phyloP scores from a whole-genome alignment of 2,113 vertebrate genomes.

The Notechis scutatus region DNA sequence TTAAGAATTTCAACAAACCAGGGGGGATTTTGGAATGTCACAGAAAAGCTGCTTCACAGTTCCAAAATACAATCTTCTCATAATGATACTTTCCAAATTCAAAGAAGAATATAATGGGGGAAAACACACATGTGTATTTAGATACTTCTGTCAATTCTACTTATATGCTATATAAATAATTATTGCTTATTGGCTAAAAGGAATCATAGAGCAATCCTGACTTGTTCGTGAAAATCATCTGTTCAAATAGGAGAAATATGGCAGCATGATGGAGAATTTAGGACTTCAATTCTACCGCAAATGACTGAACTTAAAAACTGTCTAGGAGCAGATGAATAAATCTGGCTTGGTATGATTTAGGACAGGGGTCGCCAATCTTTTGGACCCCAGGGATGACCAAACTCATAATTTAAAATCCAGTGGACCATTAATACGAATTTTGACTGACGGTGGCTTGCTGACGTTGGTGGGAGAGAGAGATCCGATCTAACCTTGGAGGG shows the following conservation, averaged over 20 bases:
- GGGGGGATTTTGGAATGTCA: conserved; percentile 25
- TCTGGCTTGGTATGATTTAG: background rate
- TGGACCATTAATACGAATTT: too few relatives aligned
- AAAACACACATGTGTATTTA: background rate
- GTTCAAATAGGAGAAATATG: background rate
- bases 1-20: background rate
- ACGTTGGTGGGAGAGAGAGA: too few relatives aligned
- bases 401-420: too few relatives aligned
- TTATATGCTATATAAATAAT: background rate
- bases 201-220: background rate
- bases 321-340: too few relatives aligned
- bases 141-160: background rate
- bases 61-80: background rate
- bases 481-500: too few relatives aligned
- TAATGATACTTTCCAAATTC: background rate
- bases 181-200: background rate
- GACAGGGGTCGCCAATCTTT: background rate
- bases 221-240: background rate
- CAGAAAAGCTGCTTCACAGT: background rate
- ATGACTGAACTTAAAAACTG: background rate
- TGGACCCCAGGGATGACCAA: too few relatives aligned
- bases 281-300: background rate
- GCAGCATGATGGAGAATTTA: background rate
- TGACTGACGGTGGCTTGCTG: too few relatives aligned
- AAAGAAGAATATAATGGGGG: background rate